phyloP scores from a whole-genome alignment of 1,140 invertebrate genomes.

The Hesperophylax magnus region DNA sequence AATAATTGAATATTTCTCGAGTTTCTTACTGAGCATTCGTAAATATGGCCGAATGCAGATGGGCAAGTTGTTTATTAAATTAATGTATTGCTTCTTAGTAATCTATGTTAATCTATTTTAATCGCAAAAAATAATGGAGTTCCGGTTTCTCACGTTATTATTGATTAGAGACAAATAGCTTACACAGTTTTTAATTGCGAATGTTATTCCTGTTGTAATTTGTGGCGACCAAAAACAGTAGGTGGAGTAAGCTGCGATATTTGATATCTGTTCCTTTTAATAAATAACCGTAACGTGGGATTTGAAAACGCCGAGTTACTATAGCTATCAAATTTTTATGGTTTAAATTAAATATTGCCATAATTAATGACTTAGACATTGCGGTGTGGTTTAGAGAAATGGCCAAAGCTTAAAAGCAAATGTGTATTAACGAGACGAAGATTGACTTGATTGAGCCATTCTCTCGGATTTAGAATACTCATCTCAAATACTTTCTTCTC shows the following conservation, averaged over 20 bases:
- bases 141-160: slow-evolving; percentile 27
- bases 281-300: slow-evolving; percentile 54
- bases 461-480: slow-evolving; percentile 34
- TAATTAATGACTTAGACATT: slow-evolving; percentile 38
- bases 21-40: background rate
- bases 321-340: slow-evolving; percentile 33
- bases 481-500: slow-evolving; percentile 34
- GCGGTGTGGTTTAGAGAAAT: slow-evolving; percentile 10
- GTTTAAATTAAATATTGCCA: slow-evolving; percentile 35
- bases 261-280: slow-evolving; percentile 41
- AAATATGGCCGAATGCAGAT: slow-evolving; percentile 16
- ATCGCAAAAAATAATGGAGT: slow-evolving; percentile 14
- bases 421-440: slow-evolving; percentile 36
- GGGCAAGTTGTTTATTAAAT: slow-evolving; percentile 28
- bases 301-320: background rate
- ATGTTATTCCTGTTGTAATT: slow-evolving; percentile 22
- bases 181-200: slow-evolving; percentile 35
- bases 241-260: background rate
- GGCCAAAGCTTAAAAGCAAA: slow-evolving; percentile 22
- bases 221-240: slow-evolving; percentile 17
- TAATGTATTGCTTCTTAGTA: slow-evolving; percentile 15
- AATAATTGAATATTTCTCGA: slow-evolving; percentile 16
- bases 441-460: slow-evolving; percentile 43
- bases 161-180: slow-evolving; percentile 17
- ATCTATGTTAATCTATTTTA: slow-evolving; percentile 17